A percentile compares a stretch with the other conserved stretches of the same genome.
Evolutionary conservation across 2,888 invertebrate genomes (phyloP).

Genomic region (Lampropteryx suffumata): DNA sequence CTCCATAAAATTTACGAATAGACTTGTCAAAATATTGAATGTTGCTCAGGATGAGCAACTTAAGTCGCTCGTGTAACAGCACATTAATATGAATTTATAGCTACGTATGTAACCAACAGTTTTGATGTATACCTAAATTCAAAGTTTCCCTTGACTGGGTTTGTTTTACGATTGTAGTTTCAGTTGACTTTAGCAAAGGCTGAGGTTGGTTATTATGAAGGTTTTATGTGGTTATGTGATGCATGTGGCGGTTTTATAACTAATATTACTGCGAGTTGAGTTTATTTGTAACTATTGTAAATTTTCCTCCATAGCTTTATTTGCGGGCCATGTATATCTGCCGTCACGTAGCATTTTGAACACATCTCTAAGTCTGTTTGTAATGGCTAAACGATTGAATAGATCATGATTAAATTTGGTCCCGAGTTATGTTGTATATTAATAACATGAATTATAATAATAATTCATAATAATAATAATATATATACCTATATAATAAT

Average conservation of each 20-base stretch:
- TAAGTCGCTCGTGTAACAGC: too few relatives aligned
- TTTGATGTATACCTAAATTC: constrained; percentile 25
- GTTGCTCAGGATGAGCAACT: too few relatives aligned
- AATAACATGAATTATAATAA: too few relatives aligned
- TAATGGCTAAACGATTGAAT: too few relatives aligned
- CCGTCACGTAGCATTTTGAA: too few relatives aligned
- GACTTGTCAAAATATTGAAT: too few relatives aligned
- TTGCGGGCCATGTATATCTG: not conserved
- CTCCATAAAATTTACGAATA: too few relatives aligned
- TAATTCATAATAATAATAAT: too few relatives aligned
- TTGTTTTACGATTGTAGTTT: constrained; percentile 27
- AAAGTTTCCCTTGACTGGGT: constrained; percentile 24
- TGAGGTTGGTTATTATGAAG: constrained; percentile 16
- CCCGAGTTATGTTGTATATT: too few relatives aligned
- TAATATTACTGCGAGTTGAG: constrained; percentile 6
- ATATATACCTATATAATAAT: too few relatives aligned
- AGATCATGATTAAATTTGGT: too few relatives aligned
- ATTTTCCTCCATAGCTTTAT: not conserved
- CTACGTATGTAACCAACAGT: constrained; percentile 4
- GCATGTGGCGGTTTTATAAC: constrained; percentile 15
- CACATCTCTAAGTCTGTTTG: too few relatives aligned
- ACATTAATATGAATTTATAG: not conserved
- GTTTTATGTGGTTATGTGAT: constrained; percentile 4
- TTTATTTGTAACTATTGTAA: constrained; percentile 9
- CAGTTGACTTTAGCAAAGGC: constrained; percentile 16